phyloP scores from a whole-genome alignment of 2,113 vertebrate species.

The Corydoras maculifer region DNA sequence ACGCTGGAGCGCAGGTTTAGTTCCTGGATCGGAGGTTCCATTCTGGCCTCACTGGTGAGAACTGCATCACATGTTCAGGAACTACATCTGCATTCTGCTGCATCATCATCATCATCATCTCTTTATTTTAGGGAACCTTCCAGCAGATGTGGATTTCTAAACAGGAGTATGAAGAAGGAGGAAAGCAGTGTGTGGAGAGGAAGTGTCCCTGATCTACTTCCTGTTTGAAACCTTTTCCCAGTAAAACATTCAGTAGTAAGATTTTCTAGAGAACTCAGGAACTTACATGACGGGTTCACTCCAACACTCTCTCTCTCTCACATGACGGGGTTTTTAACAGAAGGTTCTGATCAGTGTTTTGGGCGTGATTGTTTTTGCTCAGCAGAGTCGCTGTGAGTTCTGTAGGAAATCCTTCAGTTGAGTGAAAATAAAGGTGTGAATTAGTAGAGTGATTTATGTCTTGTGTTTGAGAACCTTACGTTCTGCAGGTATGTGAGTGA shows the following conservation, averaged over 20 bases:
- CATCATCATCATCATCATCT: background rate
- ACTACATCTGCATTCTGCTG: background rate
- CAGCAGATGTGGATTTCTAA: slow-evolving; percentile 99
- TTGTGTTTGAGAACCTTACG: no score
- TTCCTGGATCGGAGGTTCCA: slow-evolving; percentile 95
- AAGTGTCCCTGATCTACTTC: slow-evolving; percentile 84
- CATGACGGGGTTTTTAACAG: no score
- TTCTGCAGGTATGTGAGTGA: no score
- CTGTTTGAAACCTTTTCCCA: background rate
- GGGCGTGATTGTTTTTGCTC: no score
- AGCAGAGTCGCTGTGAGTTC: no score
- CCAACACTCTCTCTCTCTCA: no score
- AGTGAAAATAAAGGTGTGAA: no score
- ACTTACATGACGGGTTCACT: slow-evolving; percentile 38
- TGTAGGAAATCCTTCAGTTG: no score
- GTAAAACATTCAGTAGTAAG: slow-evolving; percentile 33
- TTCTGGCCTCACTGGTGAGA: slow-evolving; percentile 93
- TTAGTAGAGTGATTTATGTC: no score
- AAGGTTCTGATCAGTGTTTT: no score
- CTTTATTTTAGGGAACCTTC: slow-evolving; percentile 79
- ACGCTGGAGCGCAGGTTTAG: slow-evolving; percentile 95
- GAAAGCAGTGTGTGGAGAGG: slow-evolving; percentile 96
- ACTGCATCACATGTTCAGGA: background rate
- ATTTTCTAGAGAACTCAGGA: slow-evolving; percentile 58
- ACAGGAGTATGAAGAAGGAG: slow-evolving; percentile 97